These are phyloP conservation scores for Meloidogyne hapla DNA, from an alignment of 1,140 invertebrate genomes.

Conservation along the genomic window DNA sequence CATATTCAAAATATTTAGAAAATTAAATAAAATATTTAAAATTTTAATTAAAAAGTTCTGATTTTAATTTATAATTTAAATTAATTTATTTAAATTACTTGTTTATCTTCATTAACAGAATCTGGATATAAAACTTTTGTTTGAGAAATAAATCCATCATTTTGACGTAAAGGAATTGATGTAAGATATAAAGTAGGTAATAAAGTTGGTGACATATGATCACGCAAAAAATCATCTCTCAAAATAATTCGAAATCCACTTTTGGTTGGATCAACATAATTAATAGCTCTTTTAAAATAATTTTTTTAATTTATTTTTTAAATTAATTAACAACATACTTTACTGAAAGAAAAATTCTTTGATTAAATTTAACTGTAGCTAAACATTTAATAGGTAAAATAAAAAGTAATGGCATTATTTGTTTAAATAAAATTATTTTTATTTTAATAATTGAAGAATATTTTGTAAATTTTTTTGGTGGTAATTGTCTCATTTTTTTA, in stretches of 20 bases:
- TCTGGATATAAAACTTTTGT: conserved; percentile 54
- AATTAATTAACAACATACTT: conserved; percentile 34
- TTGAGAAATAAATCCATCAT: conserved; percentile 29
- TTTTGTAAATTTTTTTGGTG: not conserved
- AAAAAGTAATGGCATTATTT: not conserved
- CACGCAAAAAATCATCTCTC: conserved; percentile 45
- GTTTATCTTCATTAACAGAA: conserved; percentile 47
- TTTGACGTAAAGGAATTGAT: conserved; percentile 42
- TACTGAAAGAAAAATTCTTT: conserved; percentile 39
- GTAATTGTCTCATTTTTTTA: not conserved
- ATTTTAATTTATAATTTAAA: no score
- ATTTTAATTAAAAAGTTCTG: no score
- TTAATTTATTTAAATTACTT: conserved; percentile 26
- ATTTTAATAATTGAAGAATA: not conserved
- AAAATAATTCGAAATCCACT: conserved; percentile 45
- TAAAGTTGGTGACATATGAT: conserved; percentile 45
- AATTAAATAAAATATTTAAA: no score
- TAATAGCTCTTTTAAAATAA: conserved; percentile 40
- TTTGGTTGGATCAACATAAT: conserved; percentile 53
- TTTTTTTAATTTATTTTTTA: not conserved
- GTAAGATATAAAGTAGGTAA: conserved; percentile 49
- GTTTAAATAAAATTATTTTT: conserved; percentile 1
- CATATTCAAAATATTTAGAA: no score
- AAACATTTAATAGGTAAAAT: not conserved
- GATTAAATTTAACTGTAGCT: conserved; percentile 41